A percentile compares a stretch with the other conserved stretches of the same genome.
phyloP scores from a whole-genome alignment of 2,888 invertebrate species.

The Pyrocoelia pectoralis region DNA sequence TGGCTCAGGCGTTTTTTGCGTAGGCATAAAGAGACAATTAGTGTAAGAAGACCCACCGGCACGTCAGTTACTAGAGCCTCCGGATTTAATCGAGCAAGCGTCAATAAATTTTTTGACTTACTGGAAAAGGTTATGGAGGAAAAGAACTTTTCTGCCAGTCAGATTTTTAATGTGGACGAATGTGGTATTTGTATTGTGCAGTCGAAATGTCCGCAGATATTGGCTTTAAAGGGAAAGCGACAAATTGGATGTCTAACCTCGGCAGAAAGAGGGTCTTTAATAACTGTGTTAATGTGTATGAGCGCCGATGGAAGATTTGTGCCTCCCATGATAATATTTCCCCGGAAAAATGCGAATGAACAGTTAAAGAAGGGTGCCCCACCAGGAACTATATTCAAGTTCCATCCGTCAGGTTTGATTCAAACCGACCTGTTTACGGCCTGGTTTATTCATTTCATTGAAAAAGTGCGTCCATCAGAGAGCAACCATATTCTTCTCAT shows the following conservation, averaged over 20 bases:
- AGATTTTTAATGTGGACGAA: slow-evolving; percentile 27
- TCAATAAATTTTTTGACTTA: slow-evolving; percentile 26
- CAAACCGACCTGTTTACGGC: slow-evolving; percentile 47
- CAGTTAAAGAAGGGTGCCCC: slow-evolving; percentile 47
- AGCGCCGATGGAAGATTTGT: slow-evolving; percentile 33
- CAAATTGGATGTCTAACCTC: too few relatives aligned
- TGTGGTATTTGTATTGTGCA: slow-evolving; percentile 25
- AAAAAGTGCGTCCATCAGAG: slow-evolving; percentile 43
- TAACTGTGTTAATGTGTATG: too few relatives aligned
- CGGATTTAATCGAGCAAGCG: slow-evolving; percentile 25
- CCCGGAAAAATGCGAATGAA: slow-evolving; percentile 20
- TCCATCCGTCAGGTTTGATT: slow-evolving; percentile 48
- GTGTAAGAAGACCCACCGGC: slow-evolving; percentile 12
- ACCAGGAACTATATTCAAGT: slow-evolving; percentile 41
- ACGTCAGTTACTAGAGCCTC: slow-evolving; percentile 10
- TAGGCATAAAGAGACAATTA: slow-evolving; percentile 9
- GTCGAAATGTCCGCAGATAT: slow-evolving; percentile 21
- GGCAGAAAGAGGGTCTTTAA: too few relatives aligned
- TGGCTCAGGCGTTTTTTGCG: slow-evolving; percentile 13
- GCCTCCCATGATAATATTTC: slow-evolving; percentile 31
- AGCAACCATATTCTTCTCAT: slow-evolving; percentile 49
- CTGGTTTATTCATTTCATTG: slow-evolving; percentile 56
- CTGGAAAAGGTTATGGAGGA: slow-evolving; percentile 24
- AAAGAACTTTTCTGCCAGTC: slow-evolving; percentile 14
- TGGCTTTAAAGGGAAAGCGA: too few relatives aligned